Evolutionary conservation across 2,113 vertebrate species (phyloP), one percentile per base, ranked within the genome.

Genomic region (Copsychus sechellarum): DNA sequence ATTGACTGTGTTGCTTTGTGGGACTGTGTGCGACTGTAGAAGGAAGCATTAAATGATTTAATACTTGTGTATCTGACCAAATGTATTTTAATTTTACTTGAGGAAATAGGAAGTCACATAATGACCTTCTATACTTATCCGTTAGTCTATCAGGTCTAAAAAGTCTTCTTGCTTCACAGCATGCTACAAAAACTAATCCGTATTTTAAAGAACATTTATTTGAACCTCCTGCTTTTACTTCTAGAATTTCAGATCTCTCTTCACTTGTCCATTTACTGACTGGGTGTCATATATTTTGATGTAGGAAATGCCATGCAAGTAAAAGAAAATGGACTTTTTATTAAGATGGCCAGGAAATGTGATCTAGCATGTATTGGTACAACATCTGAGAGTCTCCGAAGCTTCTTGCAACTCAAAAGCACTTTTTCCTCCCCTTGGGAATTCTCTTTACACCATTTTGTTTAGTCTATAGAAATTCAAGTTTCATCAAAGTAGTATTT

Each of bases 401-500:
- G 77, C 61, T 64, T 88, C 53, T 79, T 97, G 92, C 77, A 97
- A 86, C 38, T 47, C 26, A 94, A 94, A 95, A 76, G 38, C 85
- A 76, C 71, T 90, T 92, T 93, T 91, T 80, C 45, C 51, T 81
- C 81, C 78, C 76, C 86, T 96, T 93, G 90, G 88, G 38, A 92
- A 76, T 90, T 95, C 64, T 92, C 56, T 94, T 92, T 92, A 92
- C 84, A 90, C 58, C 70, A 90, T 97, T 97, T 97, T 97, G 66
- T 97, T 98, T 96, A 95, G 96, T 94, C 97, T 96, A 65, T 70
- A 50, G 85, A 95, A 96, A 89, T 94, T 97, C 95, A 96, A 90
- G 92, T 98, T 98, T 97, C 94, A 96, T 97, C 96, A 97, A 97
- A 97, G 92, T 96, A 91, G 77, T 95, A 94, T 97, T 97, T 98